Percentiles rank a stretch among this genome's conserved stretches.
Evolutionary conservation across 1,140 invertebrate genomes (phyloP).

Genomic region (Aleiodes sp.): DNA sequence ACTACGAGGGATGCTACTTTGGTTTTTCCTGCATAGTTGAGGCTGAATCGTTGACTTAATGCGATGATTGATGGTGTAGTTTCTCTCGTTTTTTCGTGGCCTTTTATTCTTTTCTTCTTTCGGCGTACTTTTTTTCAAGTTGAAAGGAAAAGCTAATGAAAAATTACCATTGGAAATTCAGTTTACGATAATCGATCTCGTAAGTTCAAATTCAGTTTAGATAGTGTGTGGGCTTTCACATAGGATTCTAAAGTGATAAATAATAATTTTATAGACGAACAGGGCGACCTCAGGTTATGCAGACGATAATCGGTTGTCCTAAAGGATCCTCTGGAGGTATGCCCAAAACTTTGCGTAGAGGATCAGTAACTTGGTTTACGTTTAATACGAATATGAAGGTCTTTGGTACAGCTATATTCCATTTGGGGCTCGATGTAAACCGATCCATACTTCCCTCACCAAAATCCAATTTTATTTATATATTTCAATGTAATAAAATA

Average conservation of each 20-base stretch:
- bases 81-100: too few species aligned
- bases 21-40: background rate
- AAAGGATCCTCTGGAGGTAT: background rate
- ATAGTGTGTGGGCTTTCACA: background rate
- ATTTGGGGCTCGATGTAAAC: background rate
- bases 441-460: background rate
- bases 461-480: conserved; percentile 10
- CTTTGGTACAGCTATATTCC: conserved; percentile 18
- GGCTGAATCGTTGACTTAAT: background rate
- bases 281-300: conserved; percentile 8
- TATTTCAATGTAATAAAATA: conserved; percentile 8
- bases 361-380: conserved; percentile 36
- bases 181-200: conserved; percentile 10
- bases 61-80: background rate
- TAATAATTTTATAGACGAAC: background rate
- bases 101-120: too few species aligned
- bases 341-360: conserved; percentile 13
- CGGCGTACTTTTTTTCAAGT: too few species aligned
- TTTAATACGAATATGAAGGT: conserved; percentile 26
- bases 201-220: conserved; percentile 6
- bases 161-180: conserved; percentile 10
- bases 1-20: conserved; percentile 22
- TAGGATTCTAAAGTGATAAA: background rate
- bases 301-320: conserved; percentile 16
- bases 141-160: background rate